Base-by-base conservation (phyloP, 2,113 vertebrate species). In the Trogon surrucura region DNA sequence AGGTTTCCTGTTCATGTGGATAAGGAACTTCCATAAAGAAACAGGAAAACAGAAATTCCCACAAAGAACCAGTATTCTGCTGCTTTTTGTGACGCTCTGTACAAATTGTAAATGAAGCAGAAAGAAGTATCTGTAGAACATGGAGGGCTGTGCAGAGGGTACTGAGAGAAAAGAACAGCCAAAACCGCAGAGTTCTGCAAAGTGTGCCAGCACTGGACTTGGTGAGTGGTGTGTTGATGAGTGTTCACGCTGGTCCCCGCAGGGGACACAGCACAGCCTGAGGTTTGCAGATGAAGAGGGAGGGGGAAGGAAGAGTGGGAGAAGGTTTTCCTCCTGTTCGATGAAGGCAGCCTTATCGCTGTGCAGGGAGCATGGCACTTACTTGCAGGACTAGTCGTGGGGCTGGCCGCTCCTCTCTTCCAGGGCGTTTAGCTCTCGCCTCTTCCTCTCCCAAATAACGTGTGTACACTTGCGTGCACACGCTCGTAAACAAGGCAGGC, bases 11-110 rank as follows among this genome's bases (percentile, higher is more conserved):
- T 88, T 87, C 75, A 48, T 62, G 71, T 88, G 93, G 54, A 58
- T 95, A 88, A 84, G 53, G 75, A 89, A 34, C 86, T 95, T 87
- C 93, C 27, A 54, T 92, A 94, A 64, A 90, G 85, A 94, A 96
- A 93, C 70, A 91, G 92, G 91, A 91, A 97, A 93, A 48, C 66
- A 74, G 41, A 77, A 44, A 89, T 72, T 69, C 57, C 94, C 38
- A 69, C 13, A 75, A 89, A 27, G 80, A 92, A 67, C 89, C 56
- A 34, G 85, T 36, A 25, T 86, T 93, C 30, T 56, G 50, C 69
- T 84, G n/a, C 27, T 4, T 85, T 95, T 97, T 95, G 16, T 86
- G 81, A 18, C 51, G 54, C 85, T 88, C 23, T 38, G 12, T 82
- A 38, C 45, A 66, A 83, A 90, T 27, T 91, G 41, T 45, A 88